Evolutionary conservation across 1,140 invertebrate genomes (phyloP), one percentile per base, ranked within the genome.

Genomic region (Ceratosolen solmsi): DNA sequence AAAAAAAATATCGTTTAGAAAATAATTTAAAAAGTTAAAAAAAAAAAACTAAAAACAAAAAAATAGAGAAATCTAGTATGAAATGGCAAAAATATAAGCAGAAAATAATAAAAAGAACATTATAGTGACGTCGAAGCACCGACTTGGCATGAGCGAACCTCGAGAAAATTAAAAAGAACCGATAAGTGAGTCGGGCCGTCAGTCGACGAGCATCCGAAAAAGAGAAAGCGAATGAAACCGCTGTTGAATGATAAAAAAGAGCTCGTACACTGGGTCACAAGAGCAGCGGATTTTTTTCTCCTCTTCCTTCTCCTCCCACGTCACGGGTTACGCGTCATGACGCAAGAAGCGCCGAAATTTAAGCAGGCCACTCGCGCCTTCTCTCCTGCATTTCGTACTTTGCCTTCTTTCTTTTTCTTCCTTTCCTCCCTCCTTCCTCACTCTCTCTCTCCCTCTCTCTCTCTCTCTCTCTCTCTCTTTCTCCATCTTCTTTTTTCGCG

Each of bases 401-500:
- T 33, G 36, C 20, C 9, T 22, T 73, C 46, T 71, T 25, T 73
- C 71, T 54, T 54, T 73, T 41, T 54, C 27, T 49, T 65, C 27
- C 11, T 30, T 49, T 7, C 56, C 79, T 68, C 33, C 51, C 2
- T 30, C 20, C 30, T 72, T 22, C 49, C 51, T 49, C 51, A n/a
- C n/a, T n/a, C n/a, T n/a, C n/a, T n/a, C n/a, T n/a, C n/a, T n/a
- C n/a, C n/a, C n/a, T n/a, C n/a, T n/a, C n/a, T n/a, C n/a, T n/a
- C n/a, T n/a, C n/a, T n/a, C n/a, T n/a, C n/a, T n/a, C n/a, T n/a
- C n/a, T n/a, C n/a, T n/a, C n/a, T n/a, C n/a, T n/a, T n/a, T n/a
- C n/a, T n/a, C n/a, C n/a, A n/a, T n/a, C n/a, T n/a, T n/a, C n/a
- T 13, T 81, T 72, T 72, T 74, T 73, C 65, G 9, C 72, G 75